phyloP scores from a whole-genome alignment of 2,113 vertebrate species.

The Melospiza melodia region DNA sequence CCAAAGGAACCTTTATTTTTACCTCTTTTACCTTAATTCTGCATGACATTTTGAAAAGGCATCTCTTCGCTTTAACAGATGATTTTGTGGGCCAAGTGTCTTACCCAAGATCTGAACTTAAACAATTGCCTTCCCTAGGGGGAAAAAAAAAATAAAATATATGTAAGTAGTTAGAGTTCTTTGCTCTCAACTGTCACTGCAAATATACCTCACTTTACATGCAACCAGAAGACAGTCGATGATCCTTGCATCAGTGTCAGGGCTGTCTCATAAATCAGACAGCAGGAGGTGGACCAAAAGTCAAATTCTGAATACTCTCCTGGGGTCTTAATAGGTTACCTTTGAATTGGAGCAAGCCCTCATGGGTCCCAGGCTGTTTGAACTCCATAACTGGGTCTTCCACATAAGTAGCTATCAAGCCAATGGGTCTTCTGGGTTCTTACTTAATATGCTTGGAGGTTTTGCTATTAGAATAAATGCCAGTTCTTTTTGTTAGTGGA shows the following conservation, averaged over 20 bases:
- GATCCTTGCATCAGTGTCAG: neutral
- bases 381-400: slow-evolving; percentile 43
- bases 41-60: neutral
- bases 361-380: neutral
- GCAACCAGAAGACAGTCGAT: neutral
- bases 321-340: slow-evolving; percentile 36
- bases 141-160: neutral
- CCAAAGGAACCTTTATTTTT: neutral
- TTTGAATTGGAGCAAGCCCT: slow-evolving; percentile 44
- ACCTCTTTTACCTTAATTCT: neutral
- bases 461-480: slow-evolving; percentile 60
- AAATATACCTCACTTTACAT: slow-evolving; percentile 7
- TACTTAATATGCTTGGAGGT: slow-evolving; percentile 50
- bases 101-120: neutral
- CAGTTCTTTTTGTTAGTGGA: slow-evolving; percentile 41
- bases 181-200: neutral
- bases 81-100: neutral
- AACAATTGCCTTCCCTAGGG: neutral
- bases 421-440: slow-evolving; percentile 48
- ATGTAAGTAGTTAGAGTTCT: neutral
- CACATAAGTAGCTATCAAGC: slow-evolving; percentile 40
- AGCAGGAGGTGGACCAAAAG: slow-evolving; percentile 23
- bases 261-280: slow-evolving; percentile 26
- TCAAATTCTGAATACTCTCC: neutral
- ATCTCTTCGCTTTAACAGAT: neutral